Conservation (phyloP, 2,797 vertebrate genomes). For the Champsocephalus gunnari region DNA sequence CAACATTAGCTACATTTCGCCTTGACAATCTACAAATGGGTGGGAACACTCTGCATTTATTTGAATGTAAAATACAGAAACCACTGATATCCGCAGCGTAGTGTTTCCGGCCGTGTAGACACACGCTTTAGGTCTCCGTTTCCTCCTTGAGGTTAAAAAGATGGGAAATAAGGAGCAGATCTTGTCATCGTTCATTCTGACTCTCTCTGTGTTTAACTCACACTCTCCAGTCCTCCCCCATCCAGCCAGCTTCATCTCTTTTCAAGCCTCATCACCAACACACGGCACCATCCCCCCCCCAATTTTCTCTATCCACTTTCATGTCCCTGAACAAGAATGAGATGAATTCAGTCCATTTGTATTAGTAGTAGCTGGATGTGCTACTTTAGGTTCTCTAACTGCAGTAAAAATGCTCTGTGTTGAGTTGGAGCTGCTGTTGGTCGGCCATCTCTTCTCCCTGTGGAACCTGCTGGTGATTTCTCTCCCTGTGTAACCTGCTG, state of each 20-base stretch:
- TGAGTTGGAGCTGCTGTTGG: conserved; percentile 26
- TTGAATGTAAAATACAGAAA: conserved; percentile 15
- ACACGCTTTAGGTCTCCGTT: conserved; percentile 11
- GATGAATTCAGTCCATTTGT: conserved; percentile 68
- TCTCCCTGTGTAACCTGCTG: no score
- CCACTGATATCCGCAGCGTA: conserved; percentile 2
- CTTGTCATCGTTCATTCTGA: conserved; percentile 69
- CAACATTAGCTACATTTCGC: conserved; percentile 32
- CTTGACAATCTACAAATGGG: conserved; percentile 5
- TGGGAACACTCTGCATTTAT: conserved; percentile 11
- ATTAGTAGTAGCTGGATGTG: conserved; percentile 52
- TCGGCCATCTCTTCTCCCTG: conserved; percentile 22
- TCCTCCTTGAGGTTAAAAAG: conserved; percentile 28
- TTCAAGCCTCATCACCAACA: conserved; percentile 67
- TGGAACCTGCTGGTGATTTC: background rate
- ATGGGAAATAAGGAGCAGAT: conserved; percentile 35
- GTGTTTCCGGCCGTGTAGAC: conserved; percentile 4
- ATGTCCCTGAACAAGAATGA: conserved; percentile 66
- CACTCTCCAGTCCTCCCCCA: conserved; percentile 35
- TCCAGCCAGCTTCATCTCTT: conserved; percentile 54
- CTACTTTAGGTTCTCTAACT: conserved; percentile 39
- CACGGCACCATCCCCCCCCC: conserved; percentile 19
- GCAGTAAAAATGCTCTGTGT: conserved; percentile 26
- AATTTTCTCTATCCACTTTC: conserved; percentile 59
- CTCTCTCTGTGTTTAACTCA: conserved; percentile 70